A percentile compares a stretch with the other conserved stretches of the same genome.
phyloP scores from a whole-genome alignment of 2,113 vertebrate species.

The Epinephelus moara region DNA sequence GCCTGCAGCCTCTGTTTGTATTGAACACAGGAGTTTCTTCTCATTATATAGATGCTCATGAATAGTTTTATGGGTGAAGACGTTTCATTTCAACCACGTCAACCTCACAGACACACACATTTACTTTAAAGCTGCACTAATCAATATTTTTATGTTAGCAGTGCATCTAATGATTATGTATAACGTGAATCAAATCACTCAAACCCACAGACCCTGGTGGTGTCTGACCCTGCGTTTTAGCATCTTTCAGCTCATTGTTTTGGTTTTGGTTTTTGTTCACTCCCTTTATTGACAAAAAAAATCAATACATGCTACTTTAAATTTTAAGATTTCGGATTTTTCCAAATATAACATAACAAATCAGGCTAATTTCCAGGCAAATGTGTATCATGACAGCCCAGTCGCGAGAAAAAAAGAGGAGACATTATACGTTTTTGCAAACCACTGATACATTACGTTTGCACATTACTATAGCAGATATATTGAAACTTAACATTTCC shows the following conservation, averaged over 20 bases:
- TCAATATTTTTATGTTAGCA: not conserved
- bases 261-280: not conserved
- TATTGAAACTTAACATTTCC: too few relatives aligned
- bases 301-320: not conserved
- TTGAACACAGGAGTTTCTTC: constrained; percentile 5
- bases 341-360: not conserved
- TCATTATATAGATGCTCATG: not conserved
- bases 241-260: not conserved
- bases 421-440: too few relatives aligned
- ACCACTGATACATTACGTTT: too few relatives aligned
- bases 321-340: not conserved
- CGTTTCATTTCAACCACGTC: not conserved
- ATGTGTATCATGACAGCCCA: not conserved
- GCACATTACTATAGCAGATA: too few relatives aligned
- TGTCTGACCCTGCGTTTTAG: not conserved
- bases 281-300: not conserved
- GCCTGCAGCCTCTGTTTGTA: constrained; percentile 27
- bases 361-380: not conserved
- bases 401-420: too few relatives aligned
- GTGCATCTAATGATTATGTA: not conserved
- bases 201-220: not conserved
- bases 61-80: not conserved
- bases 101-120: not conserved
- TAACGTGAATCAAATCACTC: too few relatives aligned
- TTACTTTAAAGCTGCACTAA: not conserved